Conservation (phyloP, 2,888 invertebrate species). For the Drosophila paramelanica region DNA sequence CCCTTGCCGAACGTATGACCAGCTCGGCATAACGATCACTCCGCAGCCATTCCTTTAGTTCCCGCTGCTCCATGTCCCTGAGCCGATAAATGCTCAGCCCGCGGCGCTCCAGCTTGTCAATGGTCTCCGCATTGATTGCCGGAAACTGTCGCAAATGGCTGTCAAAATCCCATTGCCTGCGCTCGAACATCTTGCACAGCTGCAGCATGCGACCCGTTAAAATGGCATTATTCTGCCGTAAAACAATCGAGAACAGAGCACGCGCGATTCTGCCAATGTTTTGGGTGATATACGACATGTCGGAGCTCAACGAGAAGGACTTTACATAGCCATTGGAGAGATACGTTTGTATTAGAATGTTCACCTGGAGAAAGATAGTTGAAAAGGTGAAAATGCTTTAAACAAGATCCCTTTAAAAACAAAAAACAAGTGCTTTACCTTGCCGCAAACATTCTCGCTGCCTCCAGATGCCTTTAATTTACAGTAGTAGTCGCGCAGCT, state of each 20-base stretch:
- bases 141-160: constrained; percentile 94
- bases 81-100: constrained; percentile 91
- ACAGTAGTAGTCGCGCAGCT: constrained; percentile 90
- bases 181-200: constrained; percentile 97
- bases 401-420: background rate
- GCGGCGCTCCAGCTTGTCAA: constrained; percentile 92
- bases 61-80: constrained; percentile 93
- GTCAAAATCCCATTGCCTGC: constrained; percentile 94
- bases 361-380: constrained; percentile 83
- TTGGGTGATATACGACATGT: constrained; percentile 86
- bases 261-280: constrained; percentile 96
- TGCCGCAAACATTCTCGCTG: constrained; percentile 95
- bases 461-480: constrained; percentile 92
- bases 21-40: constrained; percentile 90
- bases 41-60: constrained; percentile 92
- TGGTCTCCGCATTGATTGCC: constrained; percentile 90
- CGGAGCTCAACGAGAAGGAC: constrained; percentile 84
- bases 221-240: constrained; percentile 95
- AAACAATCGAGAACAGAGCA: constrained; percentile 96
- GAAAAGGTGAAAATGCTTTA: background rate
- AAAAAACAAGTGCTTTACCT: constrained; percentile 86
- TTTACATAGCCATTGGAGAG: constrained; percentile 93
- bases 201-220: constrained; percentile 93
- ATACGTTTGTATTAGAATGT: constrained; percentile 96
- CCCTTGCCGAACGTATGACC: constrained; percentile 93